Evolutionary conservation across 2,888 invertebrate genomes (phyloP).

Genomic region (Caenorhabditis sulstoni): DNA sequence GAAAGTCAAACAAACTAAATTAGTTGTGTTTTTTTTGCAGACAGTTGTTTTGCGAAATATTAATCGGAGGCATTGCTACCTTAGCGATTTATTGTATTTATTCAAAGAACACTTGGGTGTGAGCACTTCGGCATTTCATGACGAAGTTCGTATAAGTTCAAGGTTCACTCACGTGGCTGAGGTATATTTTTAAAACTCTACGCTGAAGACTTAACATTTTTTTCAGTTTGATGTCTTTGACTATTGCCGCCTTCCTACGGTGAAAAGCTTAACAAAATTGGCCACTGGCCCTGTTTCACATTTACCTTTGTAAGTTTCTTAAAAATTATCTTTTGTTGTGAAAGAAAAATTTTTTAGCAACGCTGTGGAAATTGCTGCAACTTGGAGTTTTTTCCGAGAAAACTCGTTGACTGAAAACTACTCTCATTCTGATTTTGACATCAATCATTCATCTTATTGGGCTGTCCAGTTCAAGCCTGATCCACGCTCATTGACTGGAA

Average conservation of each 20-base stretch:
- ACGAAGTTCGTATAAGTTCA: conserved; percentile 41
- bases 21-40: conserved; percentile 10
- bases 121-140: conserved; percentile 37
- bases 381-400: conserved; percentile 42
- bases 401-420: conserved; percentile 42
- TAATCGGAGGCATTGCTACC: conserved; percentile 24
- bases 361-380: conserved; percentile 20
- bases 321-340: no score
- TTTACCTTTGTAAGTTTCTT: conserved; percentile 38
- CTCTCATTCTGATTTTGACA: conserved; percentile 39
- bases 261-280: conserved; percentile 11
- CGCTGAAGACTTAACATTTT: neutral
- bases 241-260: conserved; percentile 16
- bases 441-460: conserved; percentile 34
- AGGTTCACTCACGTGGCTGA: conserved; percentile 30
- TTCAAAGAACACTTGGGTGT: conserved; percentile 51
- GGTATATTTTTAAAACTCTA: no score
- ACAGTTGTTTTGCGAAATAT: conserved; percentile 27
- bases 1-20: neutral
- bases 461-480: conserved; percentile 11
- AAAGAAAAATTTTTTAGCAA: conserved; percentile 30
- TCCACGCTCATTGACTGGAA: conserved; percentile 10
- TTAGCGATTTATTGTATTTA: conserved; percentile 32
- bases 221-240: conserved; percentile 15
- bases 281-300: conserved; percentile 13